These are phyloP conservation scores for rat (Rattus norvegicus) DNA, from an alignment of 2,113 vertebrate genomes.

Conservation along the genomic window GRCr8 NC_086025.1:129489001-129489500, in stretches of 20 bases:
- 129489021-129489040: not conserved
- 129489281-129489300: not conserved
- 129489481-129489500: conserved; percentile 37
- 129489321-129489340: conserved; percentile 31
- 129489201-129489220: not conserved
- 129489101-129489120: no score
- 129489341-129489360: conserved; percentile 33
- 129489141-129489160: no score
- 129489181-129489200: not conserved
- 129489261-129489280: not conserved
- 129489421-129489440: not conserved
- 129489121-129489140: no score
- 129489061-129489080: not conserved
- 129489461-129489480: conserved; percentile 32
- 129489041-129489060: not conserved
- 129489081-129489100: not conserved
- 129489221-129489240: not conserved
- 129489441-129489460: conserved; percentile 27
- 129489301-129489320: not conserved
- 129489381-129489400: not conserved
- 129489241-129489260: not conserved
- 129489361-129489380: not conserved
- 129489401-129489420: not conserved
- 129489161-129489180: no score
- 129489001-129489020: not conserved